These are phyloP conservation scores for Slavum lentiscoides DNA, from an alignment of 2,888 invertebrate genomes.

Conservation along the genomic window DNA sequence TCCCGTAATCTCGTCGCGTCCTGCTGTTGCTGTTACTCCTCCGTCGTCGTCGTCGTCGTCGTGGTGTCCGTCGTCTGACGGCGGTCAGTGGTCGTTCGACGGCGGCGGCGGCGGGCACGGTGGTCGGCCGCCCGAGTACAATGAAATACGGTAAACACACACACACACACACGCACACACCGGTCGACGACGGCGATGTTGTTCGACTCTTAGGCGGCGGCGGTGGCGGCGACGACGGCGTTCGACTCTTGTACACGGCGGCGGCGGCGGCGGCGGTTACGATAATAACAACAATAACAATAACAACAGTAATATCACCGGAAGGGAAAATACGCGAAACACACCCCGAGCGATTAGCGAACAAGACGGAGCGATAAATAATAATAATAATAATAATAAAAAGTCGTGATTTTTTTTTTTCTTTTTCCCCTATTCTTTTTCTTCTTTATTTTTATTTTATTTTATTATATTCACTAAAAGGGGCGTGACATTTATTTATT, in stretches of 20 bases:
- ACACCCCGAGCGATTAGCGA: slow-evolving; percentile 46
- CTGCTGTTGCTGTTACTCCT: neutral
- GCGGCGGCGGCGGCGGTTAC: neutral
- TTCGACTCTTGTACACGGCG: neutral
- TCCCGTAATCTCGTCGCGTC: slow-evolving; percentile 23
- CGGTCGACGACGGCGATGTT: neutral
- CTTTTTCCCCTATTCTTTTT: slow-evolving; percentile 31
- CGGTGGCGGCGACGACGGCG: neutral
- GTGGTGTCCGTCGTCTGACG: slow-evolving; percentile 15
- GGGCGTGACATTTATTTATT: slow-evolving; percentile 53
- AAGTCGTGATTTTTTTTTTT: slow-evolving; percentile 23
- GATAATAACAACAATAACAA: slow-evolving; percentile 1
- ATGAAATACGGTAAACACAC: too few species aligned
- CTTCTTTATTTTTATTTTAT: slow-evolving; percentile 22
- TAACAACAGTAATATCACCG: neutral
- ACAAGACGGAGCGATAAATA: neutral
- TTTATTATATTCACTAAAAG: slow-evolving; percentile 38
- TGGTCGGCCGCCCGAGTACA: neutral
- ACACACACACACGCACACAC: too few species aligned
- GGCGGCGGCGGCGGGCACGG: neutral
- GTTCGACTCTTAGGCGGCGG: too few species aligned
- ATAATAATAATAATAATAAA: neutral
- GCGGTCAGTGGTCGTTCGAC: neutral
- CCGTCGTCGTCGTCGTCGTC: slow-evolving; percentile 22
- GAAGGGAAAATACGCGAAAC: slow-evolving; percentile 24